Base-by-base conservation (phyloP, 2,113 vertebrate genomes). In the Gorsachius goisagi region DNA sequence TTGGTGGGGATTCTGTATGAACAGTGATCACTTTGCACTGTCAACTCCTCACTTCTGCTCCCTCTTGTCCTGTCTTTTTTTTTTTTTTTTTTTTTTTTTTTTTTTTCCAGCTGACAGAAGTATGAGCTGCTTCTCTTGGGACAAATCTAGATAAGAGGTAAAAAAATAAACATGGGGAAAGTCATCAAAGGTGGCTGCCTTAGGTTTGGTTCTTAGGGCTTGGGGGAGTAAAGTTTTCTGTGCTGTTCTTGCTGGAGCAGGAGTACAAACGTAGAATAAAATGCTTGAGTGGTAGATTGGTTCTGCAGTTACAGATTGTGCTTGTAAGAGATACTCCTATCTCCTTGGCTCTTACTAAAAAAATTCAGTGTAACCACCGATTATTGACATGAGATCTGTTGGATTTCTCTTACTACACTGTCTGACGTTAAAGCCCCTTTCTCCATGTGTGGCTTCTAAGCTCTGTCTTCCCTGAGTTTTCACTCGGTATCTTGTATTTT, bases 401-500 rank as follows among this genome's bases (percentile, higher is more conserved):
- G 20, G 12, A 16, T 47, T 78, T 76, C 20, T 68, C 69, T 39
- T 56, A 18, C 3, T 35, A 30, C 19, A 41, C 15, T 17, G 41
- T 72, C 30, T 66, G 49, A 45, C 59, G 23, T 64, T 50, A 16
- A 0, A 3, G 9, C 28, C 30, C 11, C 2, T 0, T 53, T 90
- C 12, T 68, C 28, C 9, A 11, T 0, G 1, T 7, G 10, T 45
- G 64, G 45, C 12, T 62, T 73, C 35, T 32, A 41, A 12, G 6
- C 72, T 35, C 8, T 62, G 4, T 11, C 53, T 68, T 12, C 41
- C 44, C 13, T 7, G 4, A 35, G 4, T 30, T 85, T 74, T 58
- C 4, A 0, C 2, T 1, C 44, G 6, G 28, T 21, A 4, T 45
- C 62, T 67, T 7, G 15, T 1, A 0, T 23, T 26, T 47, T 13